Percentiles rank a stretch among this genome's conserved stretches.
Evolutionary conservation across 2,888 invertebrate genomes (phyloP).

Genomic region (Linyphia triangularis): DNA sequence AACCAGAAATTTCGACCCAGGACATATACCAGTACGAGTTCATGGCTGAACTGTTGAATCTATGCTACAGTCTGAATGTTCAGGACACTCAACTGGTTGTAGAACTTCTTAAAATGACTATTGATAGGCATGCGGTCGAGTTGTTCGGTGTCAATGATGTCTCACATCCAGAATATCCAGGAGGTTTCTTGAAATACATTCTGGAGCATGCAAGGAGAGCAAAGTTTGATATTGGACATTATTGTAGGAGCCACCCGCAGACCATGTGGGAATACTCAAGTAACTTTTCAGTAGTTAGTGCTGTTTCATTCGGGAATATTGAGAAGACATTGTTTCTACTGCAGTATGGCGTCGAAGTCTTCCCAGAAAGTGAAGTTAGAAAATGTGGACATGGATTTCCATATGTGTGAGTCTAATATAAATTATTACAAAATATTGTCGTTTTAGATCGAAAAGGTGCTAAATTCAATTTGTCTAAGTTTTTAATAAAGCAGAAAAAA

Average conservation of each 20-base stretch:
- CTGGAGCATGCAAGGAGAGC: slow-evolving; percentile 6
- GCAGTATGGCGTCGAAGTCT: slow-evolving; percentile 31
- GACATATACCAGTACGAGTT: slow-evolving; percentile 47
- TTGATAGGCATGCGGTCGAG: slow-evolving; percentile 3
- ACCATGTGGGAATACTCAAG: slow-evolving; percentile 56
- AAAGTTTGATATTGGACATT: slow-evolving; percentile 17
- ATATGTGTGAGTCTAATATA: slow-evolving; percentile 28
- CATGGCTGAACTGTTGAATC: slow-evolving; percentile 30
- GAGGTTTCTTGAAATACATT: slow-evolving; percentile 30
- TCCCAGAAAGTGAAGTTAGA: slow-evolving; percentile 1
- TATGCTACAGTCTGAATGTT: slow-evolving; percentile 2
- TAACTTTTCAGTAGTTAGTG: slow-evolving; percentile 32
- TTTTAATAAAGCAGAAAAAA: too few relatives aligned
- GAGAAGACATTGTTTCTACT: neutral
- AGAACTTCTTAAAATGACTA: slow-evolving; percentile 29
- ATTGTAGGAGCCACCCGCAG: neutral
- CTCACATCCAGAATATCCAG: slow-evolving; percentile 17
- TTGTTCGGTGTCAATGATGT: slow-evolving; percentile 6
- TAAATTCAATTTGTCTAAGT: too few relatives aligned
- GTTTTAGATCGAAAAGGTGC: too few relatives aligned
- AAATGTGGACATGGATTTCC: slow-evolving; percentile 48
- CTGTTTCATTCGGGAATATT: slow-evolving; percentile 51
- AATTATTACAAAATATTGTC: too few relatives aligned
- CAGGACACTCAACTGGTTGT: slow-evolving; percentile 21
- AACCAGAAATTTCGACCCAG: neutral